Percentiles rank a stretch among this genome's conserved stretches.
phyloP scores from a whole-genome alignment of 2,888 invertebrate genomes.

The Reticulitermes lucifugus region DNA sequence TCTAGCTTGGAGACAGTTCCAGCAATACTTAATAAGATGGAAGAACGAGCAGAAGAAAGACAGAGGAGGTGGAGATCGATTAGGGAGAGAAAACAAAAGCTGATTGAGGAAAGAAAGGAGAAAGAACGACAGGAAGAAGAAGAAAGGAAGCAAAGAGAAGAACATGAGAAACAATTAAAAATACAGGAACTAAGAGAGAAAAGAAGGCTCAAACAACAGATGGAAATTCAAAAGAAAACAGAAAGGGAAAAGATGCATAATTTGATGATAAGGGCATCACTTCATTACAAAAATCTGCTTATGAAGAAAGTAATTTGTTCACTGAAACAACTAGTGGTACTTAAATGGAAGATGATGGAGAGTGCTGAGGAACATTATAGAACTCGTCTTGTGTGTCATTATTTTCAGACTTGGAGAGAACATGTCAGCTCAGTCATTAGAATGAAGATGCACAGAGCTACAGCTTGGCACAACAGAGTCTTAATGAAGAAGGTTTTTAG shows the following conservation, averaged over 20 bases:
- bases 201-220: conserved; percentile 60
- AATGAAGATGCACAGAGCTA: conserved; percentile 67
- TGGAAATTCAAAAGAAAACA: conserved; percentile 62
- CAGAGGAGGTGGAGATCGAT: conserved; percentile 64
- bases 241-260: conserved; percentile 61
- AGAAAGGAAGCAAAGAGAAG: conserved; percentile 71
- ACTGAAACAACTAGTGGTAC: conserved; percentile 58
- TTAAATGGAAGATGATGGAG: conserved; percentile 60
- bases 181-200: conserved; percentile 26
- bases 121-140: conserved; percentile 69
- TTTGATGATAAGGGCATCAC: conserved; percentile 60
- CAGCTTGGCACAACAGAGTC: conserved; percentile 56
- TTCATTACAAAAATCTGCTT: conserved; percentile 63
- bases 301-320: conserved; percentile 55
- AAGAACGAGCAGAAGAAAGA: conserved; percentile 76
- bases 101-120: conserved; percentile 62
- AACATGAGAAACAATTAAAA: conserved; percentile 71
- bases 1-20: conserved; percentile 68
- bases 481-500: conserved; percentile 56
- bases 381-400: conserved; percentile 66
- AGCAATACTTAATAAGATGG: conserved; percentile 78
- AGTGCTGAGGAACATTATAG: conserved; percentile 66
- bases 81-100: conserved; percentile 66
- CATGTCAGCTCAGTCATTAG: conserved; percentile 60
- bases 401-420: conserved; percentile 48